Percentiles rank a stretch among this genome's conserved stretches.
phyloP scores from a whole-genome alignment of 2,113 vertebrate genomes.

The Austrofundulus limnaeus region DNA sequence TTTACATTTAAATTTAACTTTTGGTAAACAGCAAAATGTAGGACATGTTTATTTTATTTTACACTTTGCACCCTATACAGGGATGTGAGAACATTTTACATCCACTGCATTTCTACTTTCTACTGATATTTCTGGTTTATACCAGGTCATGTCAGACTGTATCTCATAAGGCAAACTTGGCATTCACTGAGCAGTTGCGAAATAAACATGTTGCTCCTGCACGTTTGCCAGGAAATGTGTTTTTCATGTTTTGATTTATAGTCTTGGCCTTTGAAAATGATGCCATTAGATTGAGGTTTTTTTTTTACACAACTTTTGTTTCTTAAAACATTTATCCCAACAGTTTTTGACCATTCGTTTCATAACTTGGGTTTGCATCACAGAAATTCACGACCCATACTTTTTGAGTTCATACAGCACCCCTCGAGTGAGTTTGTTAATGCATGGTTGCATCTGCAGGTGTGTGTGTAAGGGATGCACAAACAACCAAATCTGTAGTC shows the following conservation, averaged over 20 bases:
- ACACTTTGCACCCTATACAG: too few species aligned
- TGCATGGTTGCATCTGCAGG: background rate
- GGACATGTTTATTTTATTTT: too few species aligned
- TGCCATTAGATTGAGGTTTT: background rate
- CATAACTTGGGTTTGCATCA: background rate
- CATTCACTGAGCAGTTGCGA: background rate
- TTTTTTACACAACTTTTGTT: background rate
- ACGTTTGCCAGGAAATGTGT: background rate
- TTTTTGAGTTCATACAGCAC: background rate
- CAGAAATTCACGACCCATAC: background rate
- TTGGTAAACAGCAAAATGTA: too few species aligned
- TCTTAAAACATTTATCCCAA: background rate
- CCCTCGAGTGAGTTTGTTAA: constrained; percentile 2
- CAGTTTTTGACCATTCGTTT: background rate
- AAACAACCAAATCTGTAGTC: constrained; percentile 38
- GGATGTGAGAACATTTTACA: too few species aligned
- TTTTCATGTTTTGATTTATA: background rate
- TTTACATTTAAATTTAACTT: too few species aligned
- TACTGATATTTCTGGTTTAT: too few species aligned
- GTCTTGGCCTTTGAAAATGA: constrained; percentile 4
- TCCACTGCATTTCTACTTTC: too few species aligned
- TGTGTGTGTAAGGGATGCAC: constrained; percentile 7
- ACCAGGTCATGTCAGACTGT: background rate
- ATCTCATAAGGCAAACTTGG: background rate
- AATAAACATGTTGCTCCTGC: constrained; percentile 1